Evolutionary conservation across 92 coral and sea anemone species (phyloP).

Genomic region (Actinernus sp.): DNA sequence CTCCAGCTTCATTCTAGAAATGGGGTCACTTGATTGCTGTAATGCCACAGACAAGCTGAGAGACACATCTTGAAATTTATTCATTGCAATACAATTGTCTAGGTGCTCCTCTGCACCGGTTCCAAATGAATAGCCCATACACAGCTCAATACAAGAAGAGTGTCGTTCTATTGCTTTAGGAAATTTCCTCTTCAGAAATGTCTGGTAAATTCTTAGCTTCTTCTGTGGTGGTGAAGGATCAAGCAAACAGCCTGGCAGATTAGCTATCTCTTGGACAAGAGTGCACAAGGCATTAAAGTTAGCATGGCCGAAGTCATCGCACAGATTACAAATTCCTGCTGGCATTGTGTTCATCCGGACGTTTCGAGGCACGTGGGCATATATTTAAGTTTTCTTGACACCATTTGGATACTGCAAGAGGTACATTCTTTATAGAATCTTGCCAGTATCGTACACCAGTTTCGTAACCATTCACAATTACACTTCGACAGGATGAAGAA

Average conservation of each 20-base stretch:
- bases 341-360: slow-evolving; percentile 44
- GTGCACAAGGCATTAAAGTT: slow-evolving; percentile 49
- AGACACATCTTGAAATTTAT: slow-evolving; percentile 23
- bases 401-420: slow-evolving; percentile 58
- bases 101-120: slow-evolving; percentile 39
- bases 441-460: slow-evolving; percentile 58
- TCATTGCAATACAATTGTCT: slow-evolving; percentile 10
- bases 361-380: slow-evolving; percentile 51
- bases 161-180: slow-evolving; percentile 29
- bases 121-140: slow-evolving; percentile 38
- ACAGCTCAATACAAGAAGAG: slow-evolving; percentile 45
- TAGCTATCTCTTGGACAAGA: slow-evolving; percentile 15
- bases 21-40: slow-evolving; percentile 7
- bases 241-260: background rate
- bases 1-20: slow-evolving; percentile 17
- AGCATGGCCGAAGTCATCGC: slow-evolving; percentile 39
- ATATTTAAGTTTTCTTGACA: slow-evolving; percentile 46
- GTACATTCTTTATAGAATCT: slow-evolving; percentile 20
- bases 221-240: background rate
- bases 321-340: slow-evolving; percentile 53
- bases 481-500: slow-evolving; percentile 56
- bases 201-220: slow-evolving; percentile 24
- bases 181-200: slow-evolving; percentile 38
- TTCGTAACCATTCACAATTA: slow-evolving; percentile 31
- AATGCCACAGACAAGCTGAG: slow-evolving; percentile 5